Evolutionary conservation across 92 coral and sea anemone genomes (phyloP).

Genomic region (Zoanthus solanderi): DNA sequence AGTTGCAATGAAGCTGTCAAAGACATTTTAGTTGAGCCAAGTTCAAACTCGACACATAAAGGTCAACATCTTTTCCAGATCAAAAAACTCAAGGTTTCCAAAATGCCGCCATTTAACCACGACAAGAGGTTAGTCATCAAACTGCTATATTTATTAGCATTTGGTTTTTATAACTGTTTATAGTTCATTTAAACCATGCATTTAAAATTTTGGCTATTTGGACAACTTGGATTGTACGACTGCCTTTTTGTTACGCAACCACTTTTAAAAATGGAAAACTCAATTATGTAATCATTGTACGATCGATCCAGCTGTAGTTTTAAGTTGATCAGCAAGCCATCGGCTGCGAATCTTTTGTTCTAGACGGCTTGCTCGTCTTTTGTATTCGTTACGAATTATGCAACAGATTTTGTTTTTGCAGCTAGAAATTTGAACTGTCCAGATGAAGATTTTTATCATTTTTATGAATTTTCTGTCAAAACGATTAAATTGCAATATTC

Average conservation of each 20-base stretch:
- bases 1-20: slow-evolving; percentile 13
- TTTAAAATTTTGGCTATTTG: not conserved
- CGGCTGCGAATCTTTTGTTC: not conserved
- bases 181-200: not conserved
- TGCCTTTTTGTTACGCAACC: not conserved
- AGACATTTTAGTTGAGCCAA: not conserved
- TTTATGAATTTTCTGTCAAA: not conserved
- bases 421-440: no score
- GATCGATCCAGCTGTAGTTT: not conserved
- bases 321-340: not conserved
- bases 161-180: not conserved
- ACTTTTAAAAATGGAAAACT: not conserved
- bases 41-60: not conserved
- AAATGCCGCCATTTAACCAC: slow-evolving; percentile 37
- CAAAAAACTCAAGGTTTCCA: not conserved
- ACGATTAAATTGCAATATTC: not conserved
- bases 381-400: not conserved
- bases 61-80: not conserved
- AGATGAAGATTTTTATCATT: not conserved
- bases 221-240: not conserved
- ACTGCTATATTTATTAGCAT: not conserved
- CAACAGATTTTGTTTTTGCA: not conserved
- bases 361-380: not conserved
- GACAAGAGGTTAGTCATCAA: slow-evolving; percentile 15
- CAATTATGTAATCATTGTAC: not conserved